These are phyloP conservation scores for Anthopleura xanthogrammica DNA, from an alignment of 92 coral and sea anemone species.

Conservation along the genomic window DNA sequence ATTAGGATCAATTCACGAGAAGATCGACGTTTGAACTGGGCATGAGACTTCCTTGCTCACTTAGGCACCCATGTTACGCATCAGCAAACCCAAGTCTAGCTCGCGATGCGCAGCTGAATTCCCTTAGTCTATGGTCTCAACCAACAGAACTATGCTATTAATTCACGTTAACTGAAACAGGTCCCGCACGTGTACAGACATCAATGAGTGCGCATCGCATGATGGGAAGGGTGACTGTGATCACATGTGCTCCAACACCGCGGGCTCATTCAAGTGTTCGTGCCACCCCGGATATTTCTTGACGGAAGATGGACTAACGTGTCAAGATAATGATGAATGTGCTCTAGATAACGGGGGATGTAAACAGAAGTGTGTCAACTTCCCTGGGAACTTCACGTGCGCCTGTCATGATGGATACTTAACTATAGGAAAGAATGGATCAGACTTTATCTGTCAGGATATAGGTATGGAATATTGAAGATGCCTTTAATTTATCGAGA, in stretches of 20 bases:
- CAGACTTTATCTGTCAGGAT: slow-evolving; percentile 82
- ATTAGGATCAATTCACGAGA: no score
- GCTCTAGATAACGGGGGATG: slow-evolving; percentile 78
- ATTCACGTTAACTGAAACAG: slow-evolving; percentile 27
- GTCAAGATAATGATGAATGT: slow-evolving; percentile 84
- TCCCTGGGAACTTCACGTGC: slow-evolving; percentile 68
- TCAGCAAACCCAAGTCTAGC: neutral
- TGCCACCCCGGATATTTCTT: slow-evolving; percentile 77
- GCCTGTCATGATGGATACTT: slow-evolving; percentile 80
- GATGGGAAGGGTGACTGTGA: slow-evolving; percentile 92
- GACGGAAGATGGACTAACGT: slow-evolving; percentile 66
- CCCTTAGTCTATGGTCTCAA: no score
- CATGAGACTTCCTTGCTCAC: no score
- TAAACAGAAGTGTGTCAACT: slow-evolving; percentile 74
- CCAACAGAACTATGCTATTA: neutral
- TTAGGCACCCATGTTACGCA: neutral
- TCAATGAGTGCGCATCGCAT: slow-evolving; percentile 85
- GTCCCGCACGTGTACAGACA: slow-evolving; percentile 80
- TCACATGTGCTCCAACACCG: slow-evolving; percentile 78
- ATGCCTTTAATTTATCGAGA: neutral
- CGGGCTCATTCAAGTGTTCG: slow-evolving; percentile 91
- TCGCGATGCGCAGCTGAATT: neutral
- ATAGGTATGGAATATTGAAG: slow-evolving; percentile 59
- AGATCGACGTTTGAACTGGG: no score
- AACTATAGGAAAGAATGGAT: slow-evolving; percentile 70